These are phyloP conservation scores for Neostethus bicornis DNA, from an alignment of 2,797 vertebrate genomes.

Conservation along the genomic window DNA sequence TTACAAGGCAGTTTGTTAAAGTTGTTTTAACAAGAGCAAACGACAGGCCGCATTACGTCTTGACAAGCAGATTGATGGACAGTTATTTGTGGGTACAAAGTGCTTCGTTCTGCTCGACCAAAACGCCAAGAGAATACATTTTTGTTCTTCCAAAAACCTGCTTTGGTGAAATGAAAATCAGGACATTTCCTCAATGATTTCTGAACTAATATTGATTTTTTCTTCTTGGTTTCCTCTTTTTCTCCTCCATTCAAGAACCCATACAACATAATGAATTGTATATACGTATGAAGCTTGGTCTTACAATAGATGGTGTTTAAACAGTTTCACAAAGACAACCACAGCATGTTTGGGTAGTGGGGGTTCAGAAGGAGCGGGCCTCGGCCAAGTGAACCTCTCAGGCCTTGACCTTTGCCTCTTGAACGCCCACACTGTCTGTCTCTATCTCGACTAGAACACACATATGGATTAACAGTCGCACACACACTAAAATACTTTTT, in stretches of 20 bases:
- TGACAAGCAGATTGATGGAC: constrained; percentile 53
- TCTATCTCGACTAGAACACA: constrained; percentile 34
- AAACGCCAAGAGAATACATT: constrained; percentile 23
- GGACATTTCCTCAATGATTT: constrained; percentile 6
- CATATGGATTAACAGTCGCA: constrained; percentile 25
- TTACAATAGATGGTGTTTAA: constrained; percentile 57
- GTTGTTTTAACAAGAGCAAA: constrained; percentile 52
- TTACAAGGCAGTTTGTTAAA: constrained; percentile 53
- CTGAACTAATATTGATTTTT: constrained; percentile 27
- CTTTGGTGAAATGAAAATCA: constrained; percentile 23
- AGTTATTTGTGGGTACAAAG: constrained; percentile 51
- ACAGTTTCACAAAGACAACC: constrained; percentile 61
- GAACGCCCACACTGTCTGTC: constrained; percentile 53
- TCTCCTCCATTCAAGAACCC: constrained; percentile 42
- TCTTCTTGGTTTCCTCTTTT: constrained; percentile 13
- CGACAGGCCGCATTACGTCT: constrained; percentile 45
- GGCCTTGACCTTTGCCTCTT: constrained; percentile 69
- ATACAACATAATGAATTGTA: constrained; percentile 50
- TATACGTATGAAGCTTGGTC: constrained; percentile 37
- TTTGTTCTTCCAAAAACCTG: constrained; percentile 14
- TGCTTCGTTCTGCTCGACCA: constrained; percentile 26
- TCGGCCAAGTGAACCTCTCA: constrained; percentile 72
- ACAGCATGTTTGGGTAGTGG: constrained; percentile 62
- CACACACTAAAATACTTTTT: constrained; percentile 32
- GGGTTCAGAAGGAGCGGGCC: constrained; percentile 49